phyloP scores from a whole-genome alignment of 2,113 vertebrate genomes.

The Echinops telfairi region DNA sequence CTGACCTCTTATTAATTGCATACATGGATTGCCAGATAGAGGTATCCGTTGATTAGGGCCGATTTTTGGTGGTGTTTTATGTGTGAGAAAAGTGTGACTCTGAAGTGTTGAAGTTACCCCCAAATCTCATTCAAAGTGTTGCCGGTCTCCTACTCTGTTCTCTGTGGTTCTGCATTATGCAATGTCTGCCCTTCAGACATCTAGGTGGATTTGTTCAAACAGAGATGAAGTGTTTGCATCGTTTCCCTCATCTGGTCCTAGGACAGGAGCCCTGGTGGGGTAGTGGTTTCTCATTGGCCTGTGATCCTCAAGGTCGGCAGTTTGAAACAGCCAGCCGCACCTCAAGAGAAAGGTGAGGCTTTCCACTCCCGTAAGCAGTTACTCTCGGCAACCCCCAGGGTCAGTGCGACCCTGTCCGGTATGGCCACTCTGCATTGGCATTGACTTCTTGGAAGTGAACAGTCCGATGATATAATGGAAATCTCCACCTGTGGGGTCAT shows the following conservation, averaged over 20 bases:
- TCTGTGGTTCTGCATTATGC: neutral
- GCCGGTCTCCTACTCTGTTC: neutral
- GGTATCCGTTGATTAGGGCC: neutral
- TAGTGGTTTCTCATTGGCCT: too few relatives aligned
- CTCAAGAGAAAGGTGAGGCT: too few relatives aligned
- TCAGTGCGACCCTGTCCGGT: too few relatives aligned
- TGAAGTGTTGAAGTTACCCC: neutral
- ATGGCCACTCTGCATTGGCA: too few relatives aligned
- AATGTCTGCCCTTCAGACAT: neutral
- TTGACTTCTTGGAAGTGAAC: too few relatives aligned
- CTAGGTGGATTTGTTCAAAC: neutral
- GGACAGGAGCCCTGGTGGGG: neutral
- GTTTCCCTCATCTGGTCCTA: neutral
- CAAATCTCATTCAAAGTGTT: neutral
- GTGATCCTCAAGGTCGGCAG: too few relatives aligned
- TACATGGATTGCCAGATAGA: conserved; percentile 3
- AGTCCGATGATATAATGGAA: too few relatives aligned
- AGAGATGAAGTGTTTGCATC: neutral
- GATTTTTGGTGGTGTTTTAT: neutral
- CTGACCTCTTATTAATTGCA: neutral
- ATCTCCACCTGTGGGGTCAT: neutral
- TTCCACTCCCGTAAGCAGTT: too few relatives aligned
- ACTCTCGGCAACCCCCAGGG: too few relatives aligned
- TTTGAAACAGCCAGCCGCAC: too few relatives aligned
- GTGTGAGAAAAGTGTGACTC: neutral